phyloP scores from a whole-genome alignment of 1,140 invertebrate species.

The Gryllus bimaculatus region DNA sequence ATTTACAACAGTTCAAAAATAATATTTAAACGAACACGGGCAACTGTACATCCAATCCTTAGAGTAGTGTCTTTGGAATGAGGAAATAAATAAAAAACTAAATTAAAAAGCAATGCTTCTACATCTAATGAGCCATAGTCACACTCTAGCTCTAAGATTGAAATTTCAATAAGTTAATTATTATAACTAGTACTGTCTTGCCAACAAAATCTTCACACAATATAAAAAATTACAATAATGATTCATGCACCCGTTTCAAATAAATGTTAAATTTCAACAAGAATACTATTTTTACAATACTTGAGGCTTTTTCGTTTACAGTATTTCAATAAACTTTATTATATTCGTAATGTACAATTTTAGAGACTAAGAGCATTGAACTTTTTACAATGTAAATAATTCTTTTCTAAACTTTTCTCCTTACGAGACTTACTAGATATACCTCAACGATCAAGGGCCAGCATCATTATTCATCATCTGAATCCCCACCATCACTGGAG shows the following conservation, averaged over 20 bases:
- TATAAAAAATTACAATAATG: not conserved
- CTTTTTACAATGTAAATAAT: constrained; percentile 1
- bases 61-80: not conserved
- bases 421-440: not conserved
- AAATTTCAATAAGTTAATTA: not conserved
- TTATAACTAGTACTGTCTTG: not conserved
- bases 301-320: not conserved
- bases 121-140: not conserved
- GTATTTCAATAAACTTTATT: constrained; percentile 2
- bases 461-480: constrained; percentile 62
- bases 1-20: not conserved
- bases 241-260: not conserved
- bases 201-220: not conserved
- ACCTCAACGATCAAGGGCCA: not conserved
- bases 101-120: constrained; percentile 1
- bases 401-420: not conserved
- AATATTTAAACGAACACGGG: not conserved
- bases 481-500: constrained; percentile 76
- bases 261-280: not conserved
- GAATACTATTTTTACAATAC: constrained; percentile 2
- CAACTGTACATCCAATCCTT: not conserved
- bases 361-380: constrained; percentile 4
- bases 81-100: constrained; percentile 1
- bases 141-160: constrained; percentile 4
- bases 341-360: not conserved